These are phyloP conservation scores for Camptogramma bilineatum DNA, from an alignment of 2,888 invertebrate genomes.

Conservation along the genomic window DNA sequence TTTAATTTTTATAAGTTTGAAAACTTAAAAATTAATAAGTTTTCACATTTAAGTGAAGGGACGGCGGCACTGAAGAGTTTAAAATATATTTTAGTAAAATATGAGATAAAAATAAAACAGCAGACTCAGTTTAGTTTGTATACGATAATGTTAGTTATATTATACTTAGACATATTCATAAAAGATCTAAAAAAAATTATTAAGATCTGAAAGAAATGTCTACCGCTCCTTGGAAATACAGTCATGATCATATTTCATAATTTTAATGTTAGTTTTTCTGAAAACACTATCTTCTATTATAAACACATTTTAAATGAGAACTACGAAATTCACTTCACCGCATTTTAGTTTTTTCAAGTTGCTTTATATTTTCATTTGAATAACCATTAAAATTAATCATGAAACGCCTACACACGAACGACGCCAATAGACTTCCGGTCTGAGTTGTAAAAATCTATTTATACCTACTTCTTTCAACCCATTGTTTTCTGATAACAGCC, in stretches of 20 bases:
- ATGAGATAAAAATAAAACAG: background rate
- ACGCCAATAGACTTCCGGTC: constrained; percentile 61
- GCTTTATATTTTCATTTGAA: constrained; percentile 36
- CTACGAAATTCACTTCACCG: constrained; percentile 28
- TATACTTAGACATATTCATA: no score
- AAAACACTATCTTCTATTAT: constrained; percentile 3
- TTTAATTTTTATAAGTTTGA: background rate
- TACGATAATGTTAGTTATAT: background rate
- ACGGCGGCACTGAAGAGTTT: background rate
- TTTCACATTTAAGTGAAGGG: background rate
- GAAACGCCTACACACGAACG: constrained; percentile 54
- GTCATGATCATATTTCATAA: no score
- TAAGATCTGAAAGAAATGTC: no score
- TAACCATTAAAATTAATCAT: constrained; percentile 34
- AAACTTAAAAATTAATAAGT: no score
- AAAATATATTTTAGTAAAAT: background rate
- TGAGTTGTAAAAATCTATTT: constrained; percentile 57
- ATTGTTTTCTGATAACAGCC: constrained; percentile 81
- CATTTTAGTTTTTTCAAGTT: constrained; percentile 40
- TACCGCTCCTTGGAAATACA: no score
- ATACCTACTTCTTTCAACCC: constrained; percentile 62
- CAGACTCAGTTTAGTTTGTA: background rate
- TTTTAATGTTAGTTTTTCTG: constrained; percentile 10
- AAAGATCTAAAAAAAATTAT: no score
- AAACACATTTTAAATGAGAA: constrained; percentile 19